These are phyloP conservation scores for Petrocephalus schoutedeni DNA, from an alignment of 2,797 vertebrate species.

Conservation along the genomic window DNA sequence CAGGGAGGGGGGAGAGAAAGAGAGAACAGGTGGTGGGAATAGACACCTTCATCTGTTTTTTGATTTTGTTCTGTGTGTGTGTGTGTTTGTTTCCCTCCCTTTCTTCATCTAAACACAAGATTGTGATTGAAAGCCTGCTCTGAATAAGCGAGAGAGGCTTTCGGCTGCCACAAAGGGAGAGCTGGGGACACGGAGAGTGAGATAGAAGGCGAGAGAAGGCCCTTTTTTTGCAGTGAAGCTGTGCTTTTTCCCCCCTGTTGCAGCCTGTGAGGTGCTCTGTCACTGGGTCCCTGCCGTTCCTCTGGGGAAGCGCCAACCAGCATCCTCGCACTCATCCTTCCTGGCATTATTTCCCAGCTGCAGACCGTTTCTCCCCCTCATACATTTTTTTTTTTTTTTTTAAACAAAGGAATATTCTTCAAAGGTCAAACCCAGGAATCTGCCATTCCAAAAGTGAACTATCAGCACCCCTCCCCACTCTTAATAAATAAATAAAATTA, in stretches of 20 bases:
- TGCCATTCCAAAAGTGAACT: constrained; percentile 20
- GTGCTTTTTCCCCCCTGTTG: constrained; percentile 22
- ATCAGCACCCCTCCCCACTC: constrained; percentile 42
- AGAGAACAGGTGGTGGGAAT: constrained; percentile 44
- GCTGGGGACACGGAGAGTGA: background rate
- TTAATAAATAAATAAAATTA: constrained; percentile 32
- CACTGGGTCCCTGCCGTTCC: constrained; percentile 1
- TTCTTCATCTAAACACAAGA: constrained; percentile 21
- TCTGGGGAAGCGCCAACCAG: background rate
- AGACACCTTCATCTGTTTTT: constrained; percentile 45
- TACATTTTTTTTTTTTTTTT: constrained; percentile 23
- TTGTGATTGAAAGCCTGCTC: constrained; percentile 15
- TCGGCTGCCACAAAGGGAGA: constrained; percentile 18
- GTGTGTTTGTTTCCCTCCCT: constrained; percentile 21
- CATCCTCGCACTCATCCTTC: constrained; percentile 22
- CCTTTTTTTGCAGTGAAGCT: constrained; percentile 20
- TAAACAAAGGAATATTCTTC: constrained; percentile 31
- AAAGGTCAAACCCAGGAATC: constrained; percentile 37
- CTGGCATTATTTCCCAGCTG: constrained; percentile 29
- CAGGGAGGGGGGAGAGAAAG: constrained; percentile 6
- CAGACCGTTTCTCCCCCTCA: constrained; percentile 28
- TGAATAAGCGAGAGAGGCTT: constrained; percentile 21
- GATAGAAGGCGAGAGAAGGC: background rate
- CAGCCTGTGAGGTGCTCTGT: constrained; percentile 17
- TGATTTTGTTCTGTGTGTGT: constrained; percentile 35